Base-by-base conservation (phyloP, 2,113 vertebrate species). In the Oryzias woworae region DNA sequence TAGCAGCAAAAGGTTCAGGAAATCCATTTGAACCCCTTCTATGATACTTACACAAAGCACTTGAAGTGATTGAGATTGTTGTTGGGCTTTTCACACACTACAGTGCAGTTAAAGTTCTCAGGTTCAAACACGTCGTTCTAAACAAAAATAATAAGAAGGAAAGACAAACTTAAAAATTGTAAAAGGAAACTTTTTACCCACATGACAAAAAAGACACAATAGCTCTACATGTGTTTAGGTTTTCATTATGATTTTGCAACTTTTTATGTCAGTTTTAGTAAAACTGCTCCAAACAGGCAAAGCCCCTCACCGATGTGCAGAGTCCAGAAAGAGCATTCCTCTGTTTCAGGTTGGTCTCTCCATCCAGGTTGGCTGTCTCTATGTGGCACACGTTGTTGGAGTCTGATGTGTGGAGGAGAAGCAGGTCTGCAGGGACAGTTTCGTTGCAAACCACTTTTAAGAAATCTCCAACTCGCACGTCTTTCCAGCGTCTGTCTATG, bases 281-380 rank as follows among this genome's bases (percentile, higher is more conserved):
- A 36, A 36, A 28, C 26, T 36, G 2, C 8, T 13, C 8, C 1
- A 36, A 36, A 10, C 36, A 28, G 5, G 26, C 36, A 56, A 14
- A 31, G 14, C 28, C 20, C 6, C 89, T 88, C 42, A 93, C 92
- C 45, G 7, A 13, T 47, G 53, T 44, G 46, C 84, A 80, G 46
- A 91, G 24, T 31, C 81, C 88, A 5, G 84, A 53, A 59, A 91
- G 72, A 8, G 61, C 75, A 52, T 41, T 88, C 58, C 95, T 94
- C 77, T 96, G 95, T n/a, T 97, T 98, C 23, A 98, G 93, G 89
- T 95, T 99, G 55, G 94, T 97, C 84, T 99, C 97, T 42, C 96
- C 96, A 0, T 98, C 97, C 4, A 98, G 88, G 80, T 91, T 98
- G 84, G 95, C 87, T 0, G 95, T 98, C 67, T 99, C 95, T 55